Base-by-base conservation (phyloP, 1,140 invertebrate species). In the Anastatus disparis region DNA sequence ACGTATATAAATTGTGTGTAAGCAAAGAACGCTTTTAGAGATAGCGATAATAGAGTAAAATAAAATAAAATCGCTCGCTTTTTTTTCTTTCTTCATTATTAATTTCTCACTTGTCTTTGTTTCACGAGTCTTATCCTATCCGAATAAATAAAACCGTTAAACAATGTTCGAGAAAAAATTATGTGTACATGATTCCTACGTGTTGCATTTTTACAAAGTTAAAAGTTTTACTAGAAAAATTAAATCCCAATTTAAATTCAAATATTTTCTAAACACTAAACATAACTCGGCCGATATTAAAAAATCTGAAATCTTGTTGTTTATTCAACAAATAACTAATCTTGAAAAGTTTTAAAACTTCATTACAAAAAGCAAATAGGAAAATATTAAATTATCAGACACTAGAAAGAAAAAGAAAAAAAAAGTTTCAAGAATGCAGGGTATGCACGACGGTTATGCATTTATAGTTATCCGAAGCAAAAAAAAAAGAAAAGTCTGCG, bases 1-100 rank as follows among this genome's bases (percentile, higher is more conserved):
- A 26, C 56, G 31, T n/a, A 4, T 24, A n/a, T n/a, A n/a, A n/a
- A n/a, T n/a, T n/a, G n/a, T n/a, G 6, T 24, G 12, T 31, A 13
- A 8, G 20, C 15, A 7, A 3, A 10, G 1, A 29, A 6, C 31
- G 29, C 27, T 38, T 56, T 38, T 35, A 56, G n/a, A n/a, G 53
- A 56, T 56, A 59, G 38, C 55, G 35, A 59, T 59, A 59, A 35
- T 20, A n/a, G n/a, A n/a, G n/a, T n/a, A n/a, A n/a, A n/a, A 22
- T 22, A 26, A 59, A 59, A 59, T 59, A 31, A 13, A 59, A 59
- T 17, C 38, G 17, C 35, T 26, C 20, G 22, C 17, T 20, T 1
- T 24, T 12, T 1, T 22, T 31, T 3, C 35, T 35, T 13, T 22
- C 26, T 38, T 59, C 9, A 6, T 7, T 35, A 6, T 2, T 12